These are phyloP conservation scores for Rotaria macrura DNA, from an alignment of 2,888 invertebrate genomes.

Conservation along the genomic window DNA sequence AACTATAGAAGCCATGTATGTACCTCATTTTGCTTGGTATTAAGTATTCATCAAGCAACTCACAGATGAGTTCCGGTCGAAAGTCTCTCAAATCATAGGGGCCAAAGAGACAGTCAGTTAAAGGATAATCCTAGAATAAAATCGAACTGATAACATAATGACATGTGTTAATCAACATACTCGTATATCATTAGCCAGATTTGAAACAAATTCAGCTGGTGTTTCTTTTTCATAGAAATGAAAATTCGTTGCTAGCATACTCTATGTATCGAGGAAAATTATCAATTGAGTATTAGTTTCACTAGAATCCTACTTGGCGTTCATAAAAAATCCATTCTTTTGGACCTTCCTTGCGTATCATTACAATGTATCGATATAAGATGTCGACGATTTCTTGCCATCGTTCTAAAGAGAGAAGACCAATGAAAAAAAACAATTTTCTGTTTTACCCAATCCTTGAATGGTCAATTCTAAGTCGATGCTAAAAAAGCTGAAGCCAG, in stretches of 20 bases:
- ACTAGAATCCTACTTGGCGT: conserved; percentile 57
- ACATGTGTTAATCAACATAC: not conserved
- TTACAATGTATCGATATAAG: conserved; percentile 65
- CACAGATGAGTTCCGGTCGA: conserved; percentile 69
- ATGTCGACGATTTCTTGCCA: conserved; percentile 71
- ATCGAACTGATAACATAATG: too few species aligned
- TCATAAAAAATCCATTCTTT: conserved; percentile 85
- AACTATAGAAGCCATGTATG: too few species aligned
- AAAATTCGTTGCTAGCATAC: too few species aligned
- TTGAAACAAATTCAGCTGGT: too few species aligned
- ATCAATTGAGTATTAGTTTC: too few species aligned
- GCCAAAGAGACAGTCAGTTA: conserved; percentile 72
- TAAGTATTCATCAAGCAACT: conserved; percentile 60
- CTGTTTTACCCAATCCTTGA: conserved; percentile 65
- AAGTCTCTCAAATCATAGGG: conserved; percentile 70
- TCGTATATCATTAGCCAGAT: too few species aligned
- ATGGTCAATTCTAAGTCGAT: conserved; percentile 75
- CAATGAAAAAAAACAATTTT: too few species aligned
- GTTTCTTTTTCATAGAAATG: too few species aligned
- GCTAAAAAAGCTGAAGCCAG: conserved; percentile 81
- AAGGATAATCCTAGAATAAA: conserved; percentile 55
- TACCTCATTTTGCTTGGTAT: conserved; percentile 67
- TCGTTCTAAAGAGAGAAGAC: conserved; percentile 55
- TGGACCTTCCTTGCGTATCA: conserved; percentile 66
- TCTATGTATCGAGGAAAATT: too few species aligned